These are phyloP conservation scores for Corythaixoides concolor DNA, from an alignment of 2,113 vertebrate genomes.

Conservation along the genomic window DNA sequence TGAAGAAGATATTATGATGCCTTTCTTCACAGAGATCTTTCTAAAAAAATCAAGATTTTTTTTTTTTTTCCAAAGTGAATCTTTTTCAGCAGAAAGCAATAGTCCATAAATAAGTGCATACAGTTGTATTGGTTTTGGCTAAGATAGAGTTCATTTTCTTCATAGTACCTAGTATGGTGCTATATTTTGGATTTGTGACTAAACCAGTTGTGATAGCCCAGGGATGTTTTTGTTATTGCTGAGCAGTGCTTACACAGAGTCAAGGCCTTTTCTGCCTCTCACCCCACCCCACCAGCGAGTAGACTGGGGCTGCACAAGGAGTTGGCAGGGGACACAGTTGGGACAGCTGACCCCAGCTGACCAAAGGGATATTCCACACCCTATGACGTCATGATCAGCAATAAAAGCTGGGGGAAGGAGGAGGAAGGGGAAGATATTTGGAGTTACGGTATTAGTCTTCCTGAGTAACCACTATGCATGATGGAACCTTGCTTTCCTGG, in stretches of 20 bases:
- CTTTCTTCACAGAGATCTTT: neutral
- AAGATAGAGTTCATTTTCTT: neutral
- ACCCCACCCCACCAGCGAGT: accelerated
- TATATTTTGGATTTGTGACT: neutral
- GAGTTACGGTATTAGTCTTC: too few species aligned
- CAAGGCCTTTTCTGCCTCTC: neutral
- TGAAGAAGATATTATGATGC: neutral
- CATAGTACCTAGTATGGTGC: accelerated
- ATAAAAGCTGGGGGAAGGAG: too few species aligned
- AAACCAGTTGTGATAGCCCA: neutral
- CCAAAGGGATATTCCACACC: neutral
- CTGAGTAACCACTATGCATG: too few species aligned
- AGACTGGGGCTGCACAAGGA: neutral
- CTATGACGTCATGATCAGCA: neutral
- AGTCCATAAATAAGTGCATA: neutral
- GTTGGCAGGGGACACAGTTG: neutral
- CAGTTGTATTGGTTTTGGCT: neutral
- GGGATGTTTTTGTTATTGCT: neutral
- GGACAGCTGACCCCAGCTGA: neutral
- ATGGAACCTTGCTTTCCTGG: too few species aligned
- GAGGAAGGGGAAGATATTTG: too few species aligned
- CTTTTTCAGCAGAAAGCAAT: neutral
- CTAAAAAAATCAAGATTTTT: neutral
- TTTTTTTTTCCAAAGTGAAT: neutral
- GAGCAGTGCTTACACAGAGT: neutral